Base-by-base conservation (phyloP, 2,888 invertebrate species). In the Spodoptera littoralis region DNA sequence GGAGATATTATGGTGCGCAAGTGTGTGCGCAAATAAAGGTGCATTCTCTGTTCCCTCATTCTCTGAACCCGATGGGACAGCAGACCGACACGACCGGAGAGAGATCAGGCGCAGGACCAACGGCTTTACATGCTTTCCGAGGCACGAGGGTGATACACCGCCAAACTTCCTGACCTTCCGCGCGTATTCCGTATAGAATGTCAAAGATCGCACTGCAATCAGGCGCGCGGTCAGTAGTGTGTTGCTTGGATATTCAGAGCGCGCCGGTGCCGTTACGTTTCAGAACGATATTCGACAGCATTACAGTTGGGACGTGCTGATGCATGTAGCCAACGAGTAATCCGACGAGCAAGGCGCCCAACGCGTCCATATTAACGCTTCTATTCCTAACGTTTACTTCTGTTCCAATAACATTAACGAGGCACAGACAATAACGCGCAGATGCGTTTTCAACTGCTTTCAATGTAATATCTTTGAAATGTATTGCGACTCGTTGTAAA, bases 251-350 rank as follows among this genome's bases (percentile, higher is more conserved):
- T 82, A 87, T 87, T 81, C 87, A 66, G 71, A 72, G 70, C 79
- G 79, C 69, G 76, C 66, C 73, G 62, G 76, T 72, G 59, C 73
- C 83, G 86, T 86, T 85, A 86, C 85, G 87, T 81, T 83, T 78
- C 80, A 60, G 77, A 79, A 80, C 81, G 83, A 85, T 87, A 87
- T 89, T 87, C 88, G 84, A 85, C 88, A 81, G 84, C 84, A 84
- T 87, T 87, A 88, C 89, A 79, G 84, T 77, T 77, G 82, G 81
- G 73, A 88, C 90, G 90, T 92, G 91, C 89, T 87, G 88, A 87
- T 86, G 90, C 92, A 91, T 89, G 82, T 73, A 65, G 73, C 77
- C 73, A 65, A 73, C 77, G 69, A 66, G 78, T 81, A 84, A 84
- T 85, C 74, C 74, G 60, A 79, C 52, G 81, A 66, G 68, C 66